Percentiles rank a stretch among this genome's conserved stretches.
Conservation (phyloP, 2,113 vertebrate genomes). For the Dascyllus trimaculatus region DNA sequence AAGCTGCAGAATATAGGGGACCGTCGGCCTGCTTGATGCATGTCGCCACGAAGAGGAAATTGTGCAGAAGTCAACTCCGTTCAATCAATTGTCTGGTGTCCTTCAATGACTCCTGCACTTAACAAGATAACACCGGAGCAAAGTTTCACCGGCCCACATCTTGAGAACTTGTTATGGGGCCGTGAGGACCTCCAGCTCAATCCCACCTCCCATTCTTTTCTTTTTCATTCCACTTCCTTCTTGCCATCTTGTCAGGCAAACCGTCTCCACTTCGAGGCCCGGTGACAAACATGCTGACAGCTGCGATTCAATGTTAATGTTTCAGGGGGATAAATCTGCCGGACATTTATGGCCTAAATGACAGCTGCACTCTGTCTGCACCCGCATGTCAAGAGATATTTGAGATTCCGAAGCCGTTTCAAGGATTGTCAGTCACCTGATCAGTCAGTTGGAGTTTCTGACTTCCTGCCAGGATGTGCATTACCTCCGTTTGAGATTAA, state of each 20-base stretch:
- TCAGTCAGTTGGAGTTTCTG: slow-evolving; percentile 31
- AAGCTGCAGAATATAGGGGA: slow-evolving; percentile 79
- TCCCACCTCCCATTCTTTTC: background rate
- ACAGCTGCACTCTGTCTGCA: slow-evolving; percentile 73
- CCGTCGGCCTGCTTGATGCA: slow-evolving; percentile 71
- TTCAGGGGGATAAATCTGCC: slow-evolving; percentile 58
- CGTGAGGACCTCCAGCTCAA: slow-evolving; percentile 41
- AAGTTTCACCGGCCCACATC: slow-evolving; percentile 56
- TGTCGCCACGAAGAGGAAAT: slow-evolving; percentile 84
- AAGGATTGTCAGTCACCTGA: slow-evolving; percentile 37
- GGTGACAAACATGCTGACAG: slow-evolving; percentile 62
- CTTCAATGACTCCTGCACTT: slow-evolving; percentile 70
- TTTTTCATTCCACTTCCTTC: slow-evolving; percentile 21
- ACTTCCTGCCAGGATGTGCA: slow-evolving; percentile 42
- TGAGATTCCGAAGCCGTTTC: slow-evolving; percentile 30
- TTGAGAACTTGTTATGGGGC: slow-evolving; percentile 58
- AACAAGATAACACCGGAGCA: slow-evolving; percentile 56
- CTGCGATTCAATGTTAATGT: slow-evolving; percentile 65
- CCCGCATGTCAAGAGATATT: slow-evolving; percentile 31
- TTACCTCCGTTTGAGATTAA: slow-evolving; percentile 54
- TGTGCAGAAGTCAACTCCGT: slow-evolving; percentile 89
- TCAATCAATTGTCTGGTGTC: slow-evolving; percentile 85
- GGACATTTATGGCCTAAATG: slow-evolving; percentile 66
- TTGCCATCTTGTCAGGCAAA: slow-evolving; percentile 32
- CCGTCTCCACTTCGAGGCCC: slow-evolving; percentile 51